A percentile compares a stretch with the other conserved stretches of the same genome.
phyloP scores from a whole-genome alignment of 2,888 invertebrate species.

The Sesia bembeciformis region DNA sequence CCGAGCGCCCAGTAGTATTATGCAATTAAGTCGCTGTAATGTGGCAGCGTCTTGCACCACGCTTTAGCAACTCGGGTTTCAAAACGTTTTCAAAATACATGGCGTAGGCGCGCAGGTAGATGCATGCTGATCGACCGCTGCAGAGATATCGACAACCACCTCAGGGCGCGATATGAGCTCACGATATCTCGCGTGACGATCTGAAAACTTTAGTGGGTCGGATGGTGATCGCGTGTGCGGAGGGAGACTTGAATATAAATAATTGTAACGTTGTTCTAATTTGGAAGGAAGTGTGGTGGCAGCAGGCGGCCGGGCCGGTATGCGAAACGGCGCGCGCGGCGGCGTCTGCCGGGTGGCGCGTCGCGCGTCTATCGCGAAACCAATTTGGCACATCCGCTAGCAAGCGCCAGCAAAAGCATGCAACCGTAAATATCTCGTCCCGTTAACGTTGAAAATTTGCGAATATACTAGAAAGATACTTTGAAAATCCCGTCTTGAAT shows the following conservation, averaged over 20 bases:
- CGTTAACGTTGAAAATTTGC: slow-evolving; percentile 32
- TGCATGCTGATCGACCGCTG: slow-evolving; percentile 24
- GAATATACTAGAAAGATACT: slow-evolving; percentile 14
- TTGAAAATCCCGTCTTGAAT: slow-evolving; percentile 7
- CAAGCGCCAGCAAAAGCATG: slow-evolving; percentile 40
- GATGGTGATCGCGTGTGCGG: slow-evolving; percentile 25
- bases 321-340: slow-evolving; percentile 49
- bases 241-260: slow-evolving; percentile 30
- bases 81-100: slow-evolving; percentile 66
- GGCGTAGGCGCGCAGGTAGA: slow-evolving; percentile 45
- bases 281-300: slow-evolving; percentile 38
- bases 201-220: slow-evolving; percentile 13
- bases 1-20: slow-evolving; percentile 57
- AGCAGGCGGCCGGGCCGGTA: slow-evolving; percentile 59
- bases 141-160: slow-evolving; percentile 27
- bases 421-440: slow-evolving; percentile 58
- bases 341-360: slow-evolving; percentile 63
- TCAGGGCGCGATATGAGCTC: slow-evolving; percentile 18
- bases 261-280: slow-evolving; percentile 27
- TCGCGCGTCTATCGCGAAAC: slow-evolving; percentile 52
- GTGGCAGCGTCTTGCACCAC: slow-evolving; percentile 63
- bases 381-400: slow-evolving; percentile 71
- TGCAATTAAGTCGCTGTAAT: slow-evolving; percentile 65
- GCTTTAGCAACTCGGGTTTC: slow-evolving; percentile 63
- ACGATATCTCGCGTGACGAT: slow-evolving; percentile 25